Percentiles rank a stretch among this genome's conserved stretches.
Evolutionary conservation across 2,113 vertebrate species (phyloP).

Genomic region (Psittacara wagleri): DNA sequence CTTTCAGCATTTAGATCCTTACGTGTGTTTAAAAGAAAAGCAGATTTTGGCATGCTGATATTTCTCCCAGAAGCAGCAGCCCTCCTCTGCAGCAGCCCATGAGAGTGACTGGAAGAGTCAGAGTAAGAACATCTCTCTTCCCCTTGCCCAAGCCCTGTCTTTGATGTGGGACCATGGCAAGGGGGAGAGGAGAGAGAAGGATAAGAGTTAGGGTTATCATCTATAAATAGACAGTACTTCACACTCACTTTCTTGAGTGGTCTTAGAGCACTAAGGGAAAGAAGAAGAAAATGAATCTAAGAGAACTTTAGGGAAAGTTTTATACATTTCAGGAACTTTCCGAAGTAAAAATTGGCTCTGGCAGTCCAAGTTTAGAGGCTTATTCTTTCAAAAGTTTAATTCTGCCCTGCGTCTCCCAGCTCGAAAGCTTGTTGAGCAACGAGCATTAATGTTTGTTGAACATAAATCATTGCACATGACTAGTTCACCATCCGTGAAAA

Average conservation of each 20-base stretch:
- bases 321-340: neutral
- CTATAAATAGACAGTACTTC: constrained; percentile 36
- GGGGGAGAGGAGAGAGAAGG: neutral
- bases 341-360: neutral
- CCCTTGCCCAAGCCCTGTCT: neutral
- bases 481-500: neutral
- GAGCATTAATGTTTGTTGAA: neutral
- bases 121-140: neutral
- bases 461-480: neutral
- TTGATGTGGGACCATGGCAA: neutral
- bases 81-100: neutral
- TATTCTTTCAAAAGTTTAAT: constrained; percentile 28
- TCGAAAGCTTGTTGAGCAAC: neutral
- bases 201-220: constrained; percentile 13
- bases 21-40: neutral
- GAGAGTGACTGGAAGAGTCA: neutral
- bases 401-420: neutral
- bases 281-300: neutral
- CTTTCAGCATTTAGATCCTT: neutral
- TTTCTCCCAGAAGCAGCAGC: neutral
- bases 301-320: neutral
- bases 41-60: neutral
- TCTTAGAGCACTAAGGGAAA: neutral
- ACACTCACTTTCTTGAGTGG: neutral
- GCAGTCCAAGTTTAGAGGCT: neutral